phyloP scores from a whole-genome alignment of 2,888 invertebrate species.

The Loripinus fragilis region DNA sequence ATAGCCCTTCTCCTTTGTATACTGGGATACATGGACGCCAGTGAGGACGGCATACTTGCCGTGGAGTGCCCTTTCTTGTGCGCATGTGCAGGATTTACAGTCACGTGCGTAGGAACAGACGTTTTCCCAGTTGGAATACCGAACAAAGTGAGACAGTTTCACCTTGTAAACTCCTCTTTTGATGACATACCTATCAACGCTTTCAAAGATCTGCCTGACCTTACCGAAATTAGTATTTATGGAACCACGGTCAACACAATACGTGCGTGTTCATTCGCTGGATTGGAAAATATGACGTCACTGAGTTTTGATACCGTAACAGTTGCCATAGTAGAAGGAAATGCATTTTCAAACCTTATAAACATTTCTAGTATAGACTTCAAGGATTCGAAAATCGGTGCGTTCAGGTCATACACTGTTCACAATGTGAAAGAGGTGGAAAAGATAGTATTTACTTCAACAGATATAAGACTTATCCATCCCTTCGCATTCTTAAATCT shows the following conservation, averaged over 20 bases:
- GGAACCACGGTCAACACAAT: conserved; percentile 27
- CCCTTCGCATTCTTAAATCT: conserved; percentile 37
- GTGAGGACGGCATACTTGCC: background rate
- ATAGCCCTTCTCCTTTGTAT: no score
- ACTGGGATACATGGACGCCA: no score
- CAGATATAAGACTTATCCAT: conserved; percentile 33
- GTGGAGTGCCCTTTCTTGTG: conserved; percentile 48
- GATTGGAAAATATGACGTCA: conserved; percentile 33
- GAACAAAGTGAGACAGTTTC: conserved; percentile 31
- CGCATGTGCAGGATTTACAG: background rate
- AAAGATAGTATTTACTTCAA: conserved; percentile 19
- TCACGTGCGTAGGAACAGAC: conserved; percentile 35
- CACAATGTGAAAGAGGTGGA: conserved; percentile 34
- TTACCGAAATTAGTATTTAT: conserved; percentile 29
- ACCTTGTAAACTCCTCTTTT: conserved; percentile 32
- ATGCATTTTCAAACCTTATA: conserved; percentile 49
- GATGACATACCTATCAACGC: conserved; percentile 39
- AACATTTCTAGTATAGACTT: conserved; percentile 38
- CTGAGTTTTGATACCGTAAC: conserved; percentile 32
- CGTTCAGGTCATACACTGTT: conserved; percentile 45
- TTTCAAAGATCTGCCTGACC: conserved; percentile 26
- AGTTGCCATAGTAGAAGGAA: conserved; percentile 41
- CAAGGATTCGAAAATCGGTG: conserved; percentile 15
- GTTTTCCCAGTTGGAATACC: conserved; percentile 46
- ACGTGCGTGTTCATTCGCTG: conserved; percentile 52